Evolutionary conservation across 2,888 invertebrate genomes (phyloP).

Genomic region (Polyploca ridens): DNA sequence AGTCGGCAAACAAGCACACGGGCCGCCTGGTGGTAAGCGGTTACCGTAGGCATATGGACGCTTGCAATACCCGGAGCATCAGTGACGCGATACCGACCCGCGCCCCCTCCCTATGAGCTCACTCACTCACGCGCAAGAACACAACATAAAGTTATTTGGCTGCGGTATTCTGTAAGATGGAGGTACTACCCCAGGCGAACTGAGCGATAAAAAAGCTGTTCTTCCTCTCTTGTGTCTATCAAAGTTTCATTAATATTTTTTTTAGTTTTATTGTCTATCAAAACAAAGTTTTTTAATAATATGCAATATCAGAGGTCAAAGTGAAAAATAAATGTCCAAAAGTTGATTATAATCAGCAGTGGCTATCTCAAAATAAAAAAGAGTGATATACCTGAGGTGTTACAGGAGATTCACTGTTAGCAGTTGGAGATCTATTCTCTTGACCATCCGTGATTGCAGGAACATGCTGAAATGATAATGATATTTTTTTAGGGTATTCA

Average conservation of each 20-base stretch:
- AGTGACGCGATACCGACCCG: no score
- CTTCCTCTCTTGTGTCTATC: no score
- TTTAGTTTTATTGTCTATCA: background rate
- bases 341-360: background rate
- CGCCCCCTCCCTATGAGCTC: no score
- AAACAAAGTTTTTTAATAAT: background rate
- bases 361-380: background rate
- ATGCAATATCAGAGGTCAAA: background rate
- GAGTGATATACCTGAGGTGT: conserved; percentile 64
- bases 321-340: background rate
- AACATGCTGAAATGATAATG: conserved; percentile 64
- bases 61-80: no score
- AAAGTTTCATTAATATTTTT: background rate
- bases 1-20: no score
- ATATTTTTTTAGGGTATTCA: background rate
- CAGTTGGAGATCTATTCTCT: conserved; percentile 65
- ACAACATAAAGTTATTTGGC: no score
- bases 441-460: conserved; percentile 80
- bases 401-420: conserved; percentile 65
- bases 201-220: no score
- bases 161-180: no score
- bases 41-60: no score
- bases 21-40: no score
- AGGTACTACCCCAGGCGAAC: no score
- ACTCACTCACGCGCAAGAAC: no score